Conservation (phyloP, 2,797 vertebrate genomes). For the Nyctibius grandis region DNA sequence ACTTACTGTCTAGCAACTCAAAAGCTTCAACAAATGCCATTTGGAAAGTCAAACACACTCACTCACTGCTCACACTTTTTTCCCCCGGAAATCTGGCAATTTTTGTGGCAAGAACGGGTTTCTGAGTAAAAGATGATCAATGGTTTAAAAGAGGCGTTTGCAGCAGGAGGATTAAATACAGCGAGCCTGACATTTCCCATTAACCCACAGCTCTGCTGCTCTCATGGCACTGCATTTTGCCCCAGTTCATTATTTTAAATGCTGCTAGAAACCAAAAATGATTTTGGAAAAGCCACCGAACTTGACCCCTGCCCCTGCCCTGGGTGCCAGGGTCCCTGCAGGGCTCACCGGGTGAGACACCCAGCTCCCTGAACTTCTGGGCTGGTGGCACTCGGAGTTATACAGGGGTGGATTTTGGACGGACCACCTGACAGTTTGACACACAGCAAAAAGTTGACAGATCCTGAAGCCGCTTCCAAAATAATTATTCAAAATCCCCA, state of each 20-base stretch:
- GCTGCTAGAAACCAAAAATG: neutral
- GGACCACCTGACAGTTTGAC: neutral
- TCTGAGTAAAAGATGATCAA: neutral
- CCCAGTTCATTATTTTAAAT: neutral
- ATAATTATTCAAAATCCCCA: neutral
- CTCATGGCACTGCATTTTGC: neutral
- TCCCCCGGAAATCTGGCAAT: neutral
- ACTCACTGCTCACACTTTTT: neutral
- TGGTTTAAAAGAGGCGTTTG: neutral
- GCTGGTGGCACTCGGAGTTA: neutral
- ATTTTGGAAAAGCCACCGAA: neutral
- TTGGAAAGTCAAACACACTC: neutral
- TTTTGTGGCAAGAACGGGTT: neutral
- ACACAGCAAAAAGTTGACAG: neutral
- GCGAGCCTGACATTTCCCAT: neutral
- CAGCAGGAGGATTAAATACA: neutral
- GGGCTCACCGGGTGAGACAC: fast-evolving
- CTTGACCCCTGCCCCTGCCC: neutral
- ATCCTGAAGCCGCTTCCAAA: neutral
- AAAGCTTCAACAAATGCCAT: neutral
- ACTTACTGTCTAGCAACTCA: neutral
- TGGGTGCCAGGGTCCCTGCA: neutral
- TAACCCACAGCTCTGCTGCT: neutral
- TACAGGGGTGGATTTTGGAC: neutral
- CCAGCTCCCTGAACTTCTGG: neutral